phyloP scores from a whole-genome alignment of 2,797 vertebrate genomes.

The Parambassis ranga region DNA sequence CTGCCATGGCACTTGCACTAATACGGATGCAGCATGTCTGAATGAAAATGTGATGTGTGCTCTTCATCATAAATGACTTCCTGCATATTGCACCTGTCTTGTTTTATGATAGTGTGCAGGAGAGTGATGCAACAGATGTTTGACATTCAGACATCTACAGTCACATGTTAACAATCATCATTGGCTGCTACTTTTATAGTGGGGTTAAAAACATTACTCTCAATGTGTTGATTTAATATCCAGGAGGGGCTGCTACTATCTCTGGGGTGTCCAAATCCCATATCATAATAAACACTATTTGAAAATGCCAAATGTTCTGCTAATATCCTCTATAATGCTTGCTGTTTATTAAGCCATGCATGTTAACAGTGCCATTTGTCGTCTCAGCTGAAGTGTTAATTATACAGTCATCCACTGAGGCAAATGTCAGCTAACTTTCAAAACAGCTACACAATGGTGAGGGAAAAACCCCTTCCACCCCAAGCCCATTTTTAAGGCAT shows the following conservation, averaged over 20 bases:
- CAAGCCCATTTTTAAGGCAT: no score
- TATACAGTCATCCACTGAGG: conserved; percentile 20
- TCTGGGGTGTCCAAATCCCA: neutral
- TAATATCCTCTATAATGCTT: neutral
- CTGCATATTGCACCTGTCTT: conserved; percentile 53
- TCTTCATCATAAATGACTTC: conserved; percentile 38
- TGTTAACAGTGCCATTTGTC: conserved; percentile 17
- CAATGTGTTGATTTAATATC: neutral
- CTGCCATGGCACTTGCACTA: conserved; percentile 33
- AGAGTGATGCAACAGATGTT: conserved; percentile 34
- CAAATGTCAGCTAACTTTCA: conserved; percentile 34
- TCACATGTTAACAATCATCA: no score
- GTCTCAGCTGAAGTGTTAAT: conserved; percentile 18
- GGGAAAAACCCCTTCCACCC: no score
- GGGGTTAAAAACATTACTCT: neutral
- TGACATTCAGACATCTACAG: conserved; percentile 41
- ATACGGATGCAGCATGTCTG: conserved; percentile 28
- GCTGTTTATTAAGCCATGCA: neutral
- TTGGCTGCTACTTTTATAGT: no score
- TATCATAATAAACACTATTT: neutral
- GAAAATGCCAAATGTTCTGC: neutral
- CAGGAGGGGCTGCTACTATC: neutral
- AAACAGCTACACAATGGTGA: conserved; percentile 5
- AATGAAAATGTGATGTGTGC: conserved; percentile 26
- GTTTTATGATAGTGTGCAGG: conserved; percentile 7